A percentile compares a stretch with the other conserved stretches of the same genome.
These are phyloP conservation scores for Drosophila ogumai DNA, from an alignment of 1,140 invertebrate species.

Conservation along the genomic window DNA sequence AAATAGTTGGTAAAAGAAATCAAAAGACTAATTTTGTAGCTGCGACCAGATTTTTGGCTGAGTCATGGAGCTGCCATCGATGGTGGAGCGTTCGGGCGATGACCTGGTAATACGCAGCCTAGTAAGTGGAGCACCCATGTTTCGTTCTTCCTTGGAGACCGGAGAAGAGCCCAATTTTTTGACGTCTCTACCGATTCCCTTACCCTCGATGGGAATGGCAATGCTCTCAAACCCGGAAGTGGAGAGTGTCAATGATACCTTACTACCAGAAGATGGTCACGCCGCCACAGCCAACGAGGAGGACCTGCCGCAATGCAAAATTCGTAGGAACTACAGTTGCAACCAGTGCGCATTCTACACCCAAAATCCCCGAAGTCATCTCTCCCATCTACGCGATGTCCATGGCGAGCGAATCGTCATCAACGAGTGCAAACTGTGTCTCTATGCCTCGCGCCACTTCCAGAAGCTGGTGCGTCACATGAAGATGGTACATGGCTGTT, in stretches of 20 bases:
- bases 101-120: constrained; percentile 87
- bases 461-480: constrained; percentile 93
- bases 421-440: constrained; percentile 92
- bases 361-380: constrained; percentile 91
- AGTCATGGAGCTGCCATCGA: constrained; percentile 87
- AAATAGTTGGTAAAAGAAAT: background rate
- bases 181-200: background rate
- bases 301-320: constrained; percentile 91
- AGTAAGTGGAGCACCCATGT: constrained; percentile 85
- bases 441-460: constrained; percentile 94
- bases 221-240: background rate
- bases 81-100: constrained; percentile 87
- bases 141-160: constrained; percentile 24
- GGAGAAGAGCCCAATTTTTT: constrained; percentile 9
- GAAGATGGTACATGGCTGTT: constrained; percentile 90
- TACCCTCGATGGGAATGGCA: background rate
- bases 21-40: background rate
- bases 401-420: constrained; percentile 92
- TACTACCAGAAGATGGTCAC: background rate
- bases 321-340: constrained; percentile 91
- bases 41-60: background rate
- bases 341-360: constrained; percentile 91
- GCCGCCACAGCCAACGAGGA: constrained; percentile 68
- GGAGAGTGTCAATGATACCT: background rate
- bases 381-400: constrained; percentile 91